Evolutionary conservation across 2,888 invertebrate genomes (phyloP).

Genomic region (Dynastes grantii): DNA sequence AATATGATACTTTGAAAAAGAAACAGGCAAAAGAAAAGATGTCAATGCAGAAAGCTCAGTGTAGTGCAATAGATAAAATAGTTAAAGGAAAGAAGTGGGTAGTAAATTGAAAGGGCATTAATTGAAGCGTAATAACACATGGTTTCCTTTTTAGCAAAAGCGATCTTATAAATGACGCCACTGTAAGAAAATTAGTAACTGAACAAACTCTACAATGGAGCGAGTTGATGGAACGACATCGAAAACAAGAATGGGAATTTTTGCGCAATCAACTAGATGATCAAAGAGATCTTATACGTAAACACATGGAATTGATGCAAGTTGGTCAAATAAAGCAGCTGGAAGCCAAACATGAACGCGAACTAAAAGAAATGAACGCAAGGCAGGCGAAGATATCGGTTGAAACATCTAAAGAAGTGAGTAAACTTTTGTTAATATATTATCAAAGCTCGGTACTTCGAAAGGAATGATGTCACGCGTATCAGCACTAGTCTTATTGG

Average conservation of each 20-base stretch:
- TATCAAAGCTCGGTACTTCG: neutral
- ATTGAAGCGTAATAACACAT: neutral
- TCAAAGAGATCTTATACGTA: conserved; percentile 80
- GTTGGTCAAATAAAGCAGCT: conserved; percentile 90
- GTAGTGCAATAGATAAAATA: conserved; percentile 92
- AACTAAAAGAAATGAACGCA: conserved; percentile 95
- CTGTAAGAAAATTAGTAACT: conserved; percentile 86
- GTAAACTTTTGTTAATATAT: conserved; percentile 1
- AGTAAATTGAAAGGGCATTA: conserved; percentile 5
- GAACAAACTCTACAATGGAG: conserved; percentile 98
- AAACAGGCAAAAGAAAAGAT: conserved; percentile 94
- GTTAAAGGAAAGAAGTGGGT: conserved; percentile 93
- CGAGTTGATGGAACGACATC: conserved; percentile 87
- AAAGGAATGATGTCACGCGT: too few species aligned
- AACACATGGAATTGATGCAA: conserved; percentile 88
- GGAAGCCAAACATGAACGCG: conserved; percentile 92
- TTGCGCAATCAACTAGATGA: conserved; percentile 88
- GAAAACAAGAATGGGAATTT: conserved; percentile 88
- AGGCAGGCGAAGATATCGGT: conserved; percentile 97
- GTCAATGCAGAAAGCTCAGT: conserved; percentile 92
- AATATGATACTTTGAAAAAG: conserved; percentile 92
- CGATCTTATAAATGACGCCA: conserved; percentile 84
- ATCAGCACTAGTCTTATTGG: too few species aligned
- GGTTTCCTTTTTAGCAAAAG: conserved; percentile 76
- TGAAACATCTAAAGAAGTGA: conserved; percentile 95